These are phyloP conservation scores for Halcyon chelicuti DNA, from an alignment of 2,797 vertebrate species.

Conservation along the genomic window DNA sequence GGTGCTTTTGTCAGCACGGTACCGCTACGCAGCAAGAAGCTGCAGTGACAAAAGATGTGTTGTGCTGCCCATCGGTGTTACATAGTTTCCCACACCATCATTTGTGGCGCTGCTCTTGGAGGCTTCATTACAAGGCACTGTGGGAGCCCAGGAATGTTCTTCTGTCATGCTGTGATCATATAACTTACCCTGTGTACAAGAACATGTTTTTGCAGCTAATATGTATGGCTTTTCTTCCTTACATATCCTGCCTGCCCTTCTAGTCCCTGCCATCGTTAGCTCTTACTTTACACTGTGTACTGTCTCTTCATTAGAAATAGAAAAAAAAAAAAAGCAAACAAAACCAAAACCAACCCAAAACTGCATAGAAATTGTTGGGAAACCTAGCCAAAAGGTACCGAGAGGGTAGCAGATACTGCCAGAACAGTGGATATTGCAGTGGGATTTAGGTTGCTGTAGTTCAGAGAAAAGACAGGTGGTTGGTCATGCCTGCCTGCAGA, in stretches of 20 bases:
- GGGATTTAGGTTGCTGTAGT: neutral
- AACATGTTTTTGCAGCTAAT: neutral
- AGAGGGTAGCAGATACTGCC: neutral
- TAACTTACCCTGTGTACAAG: neutral
- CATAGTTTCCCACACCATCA: neutral
- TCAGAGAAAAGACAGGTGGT: neutral
- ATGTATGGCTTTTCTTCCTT: neutral
- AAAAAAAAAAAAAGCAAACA: neutral
- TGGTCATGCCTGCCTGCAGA: neutral
- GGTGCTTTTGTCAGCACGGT: neutral
- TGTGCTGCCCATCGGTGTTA: accelerated
- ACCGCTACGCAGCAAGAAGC: neutral
- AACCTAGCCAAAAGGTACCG: neutral
- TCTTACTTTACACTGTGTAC: neutral
- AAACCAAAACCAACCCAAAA: too few species aligned
- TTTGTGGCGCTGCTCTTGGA: neutral
- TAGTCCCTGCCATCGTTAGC: neutral
- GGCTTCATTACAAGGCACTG: neutral
- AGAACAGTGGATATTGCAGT: neutral
- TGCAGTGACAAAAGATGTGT: neutral
- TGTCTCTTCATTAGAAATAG: neutral
- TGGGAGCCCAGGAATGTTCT: neutral
- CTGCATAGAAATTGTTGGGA: neutral
- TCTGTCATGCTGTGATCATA: neutral
- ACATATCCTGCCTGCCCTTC: neutral